These are phyloP conservation scores for Gouania willdenowi DNA, from an alignment of 2,797 vertebrate genomes.

Conservation along the genomic window DNA sequence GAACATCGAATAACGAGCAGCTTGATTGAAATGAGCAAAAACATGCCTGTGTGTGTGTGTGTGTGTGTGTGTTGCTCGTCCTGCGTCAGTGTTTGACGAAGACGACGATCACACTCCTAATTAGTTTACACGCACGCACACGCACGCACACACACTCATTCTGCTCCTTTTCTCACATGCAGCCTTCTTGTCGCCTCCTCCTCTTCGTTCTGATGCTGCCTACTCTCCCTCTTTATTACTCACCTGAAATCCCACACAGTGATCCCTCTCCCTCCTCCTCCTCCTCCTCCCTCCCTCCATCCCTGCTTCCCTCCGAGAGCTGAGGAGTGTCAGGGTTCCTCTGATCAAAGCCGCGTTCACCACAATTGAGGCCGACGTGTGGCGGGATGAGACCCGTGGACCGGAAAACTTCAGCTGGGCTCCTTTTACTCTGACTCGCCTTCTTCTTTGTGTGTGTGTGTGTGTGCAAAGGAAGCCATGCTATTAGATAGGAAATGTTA, in stretches of 20 bases:
- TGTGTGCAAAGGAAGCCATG: conserved; percentile 22
- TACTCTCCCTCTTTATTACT: not conserved
- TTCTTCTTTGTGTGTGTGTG: conserved; percentile 12
- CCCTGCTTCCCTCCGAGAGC: conserved; percentile 37
- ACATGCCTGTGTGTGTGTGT: conserved; percentile 2
- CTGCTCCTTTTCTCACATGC: conserved; percentile 20
- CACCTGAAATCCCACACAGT: conserved; percentile 3
- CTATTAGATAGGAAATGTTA: conserved; percentile 57
- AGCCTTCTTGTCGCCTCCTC: conserved; percentile 30
- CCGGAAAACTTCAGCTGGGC: conserved; percentile 56
- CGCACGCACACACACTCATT: not conserved
- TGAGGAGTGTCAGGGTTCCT: conserved; percentile 35
- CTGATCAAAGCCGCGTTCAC: conserved; percentile 52
- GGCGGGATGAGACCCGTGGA: conserved; percentile 60
- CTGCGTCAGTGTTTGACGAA: conserved; percentile 42
- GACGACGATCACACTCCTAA: conserved; percentile 46
- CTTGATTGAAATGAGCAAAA: conserved; percentile 21
- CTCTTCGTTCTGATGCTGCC: conserved; percentile 7
- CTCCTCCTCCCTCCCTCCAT: not conserved
- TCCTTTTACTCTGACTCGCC: conserved; percentile 15
- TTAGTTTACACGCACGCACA: conserved; percentile 31
- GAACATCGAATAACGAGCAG: conserved; percentile 31
- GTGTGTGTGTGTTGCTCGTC: not conserved
- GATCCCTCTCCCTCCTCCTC: not conserved
- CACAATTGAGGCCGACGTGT: conserved; percentile 60